phyloP scores from a whole-genome alignment of 92 coral and sea anemone species.

The Palythoa caribaeorum region DNA sequence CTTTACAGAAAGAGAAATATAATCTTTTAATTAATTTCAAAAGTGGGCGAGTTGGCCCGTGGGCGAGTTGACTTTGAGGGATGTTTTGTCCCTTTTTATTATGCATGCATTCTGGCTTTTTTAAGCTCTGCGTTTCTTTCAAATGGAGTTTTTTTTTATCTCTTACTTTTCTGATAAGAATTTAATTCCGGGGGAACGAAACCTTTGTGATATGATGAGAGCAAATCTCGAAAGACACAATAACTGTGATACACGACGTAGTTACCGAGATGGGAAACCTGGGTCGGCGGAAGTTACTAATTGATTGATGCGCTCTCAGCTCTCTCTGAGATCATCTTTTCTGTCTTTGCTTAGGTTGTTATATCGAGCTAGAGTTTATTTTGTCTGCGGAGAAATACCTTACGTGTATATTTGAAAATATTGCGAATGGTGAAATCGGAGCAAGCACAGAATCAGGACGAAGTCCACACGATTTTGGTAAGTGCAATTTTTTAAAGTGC shows the following conservation, averaged over 20 bases:
- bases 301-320: not conserved
- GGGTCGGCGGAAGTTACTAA: not conserved
- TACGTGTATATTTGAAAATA: not conserved
- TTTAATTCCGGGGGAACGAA: too few species aligned
- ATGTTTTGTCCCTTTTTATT: too few species aligned
- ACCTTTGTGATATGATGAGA: too few species aligned
- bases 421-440: conserved; percentile 45
- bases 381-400: not conserved
- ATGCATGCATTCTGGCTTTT: too few species aligned
- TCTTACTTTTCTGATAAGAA: too few species aligned
- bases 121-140: too few species aligned
- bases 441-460: conserved; percentile 27
- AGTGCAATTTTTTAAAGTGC: not conserved
- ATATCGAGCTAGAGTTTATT: not conserved
- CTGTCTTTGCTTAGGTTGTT: not conserved
- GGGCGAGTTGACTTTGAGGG: too few species aligned
- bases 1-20: too few species aligned
- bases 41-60: too few species aligned
- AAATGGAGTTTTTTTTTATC: too few species aligned
- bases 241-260: not conserved
- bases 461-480: conserved; percentile 38
- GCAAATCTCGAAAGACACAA: not conserved
- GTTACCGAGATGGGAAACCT: not conserved
- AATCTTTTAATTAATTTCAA: too few species aligned
- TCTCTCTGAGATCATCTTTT: not conserved